phyloP scores from a whole-genome alignment of 2,888 invertebrate species.

The Heliconius erato region DNA sequence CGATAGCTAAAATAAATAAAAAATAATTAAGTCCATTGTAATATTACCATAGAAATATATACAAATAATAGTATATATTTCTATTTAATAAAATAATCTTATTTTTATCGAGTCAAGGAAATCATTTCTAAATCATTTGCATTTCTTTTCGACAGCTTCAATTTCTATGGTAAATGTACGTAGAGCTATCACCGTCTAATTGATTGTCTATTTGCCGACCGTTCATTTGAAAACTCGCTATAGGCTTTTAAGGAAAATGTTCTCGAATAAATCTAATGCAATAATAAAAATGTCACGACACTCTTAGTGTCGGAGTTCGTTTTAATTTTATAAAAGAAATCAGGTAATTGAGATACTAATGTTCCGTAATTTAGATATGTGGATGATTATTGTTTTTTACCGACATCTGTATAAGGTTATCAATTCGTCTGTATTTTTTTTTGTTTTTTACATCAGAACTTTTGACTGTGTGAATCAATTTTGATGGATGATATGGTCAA shows the following conservation, averaged over 20 bases:
- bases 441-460: no score
- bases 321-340: not conserved
- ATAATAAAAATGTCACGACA: slow-evolving; percentile 25
- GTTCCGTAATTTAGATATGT: not conserved
- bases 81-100: slow-evolving; percentile 1
- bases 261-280: slow-evolving; percentile 20
- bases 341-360: not conserved
- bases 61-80: no score
- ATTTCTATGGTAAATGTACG: slow-evolving; percentile 20
- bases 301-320: not conserved
- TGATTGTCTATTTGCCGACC: slow-evolving; percentile 29
- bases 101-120: slow-evolving; percentile 1
- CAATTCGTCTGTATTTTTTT: no score
- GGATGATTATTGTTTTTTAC: not conserved
- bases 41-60: not conserved
- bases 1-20: no score
- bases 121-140: no score
- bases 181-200: slow-evolving; percentile 29
- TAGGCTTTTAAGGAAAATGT: slow-evolving; percentile 25
- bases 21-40: not conserved
- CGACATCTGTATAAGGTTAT: no score
- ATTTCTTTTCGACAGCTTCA: slow-evolving; percentile 6
- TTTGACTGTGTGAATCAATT: no score
- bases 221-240: slow-evolving; percentile 22
- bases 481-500: no score